Evolutionary conservation across 2,888 invertebrate species (phyloP).

Genomic region (Tryphoninae sp.): DNA sequence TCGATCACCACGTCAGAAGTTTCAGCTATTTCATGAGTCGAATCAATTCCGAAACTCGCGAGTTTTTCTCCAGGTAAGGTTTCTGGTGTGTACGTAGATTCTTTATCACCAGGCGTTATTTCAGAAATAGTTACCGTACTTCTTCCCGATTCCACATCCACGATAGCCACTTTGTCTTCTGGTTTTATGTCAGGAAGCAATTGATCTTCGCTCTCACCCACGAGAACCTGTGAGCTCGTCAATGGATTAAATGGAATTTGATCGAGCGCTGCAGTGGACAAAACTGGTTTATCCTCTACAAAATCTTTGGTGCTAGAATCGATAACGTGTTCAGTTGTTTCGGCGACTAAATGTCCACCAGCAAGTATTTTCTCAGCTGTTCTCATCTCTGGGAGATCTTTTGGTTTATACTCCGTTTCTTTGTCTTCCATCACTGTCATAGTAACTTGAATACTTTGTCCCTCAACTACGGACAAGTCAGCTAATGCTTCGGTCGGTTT

Average conservation of each 20-base stretch:
- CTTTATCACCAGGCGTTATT: constrained; percentile 82
- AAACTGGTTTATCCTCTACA: constrained; percentile 72
- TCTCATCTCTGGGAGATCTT: constrained; percentile 77
- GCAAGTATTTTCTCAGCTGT: constrained; percentile 71
- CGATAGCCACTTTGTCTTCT: constrained; percentile 80
- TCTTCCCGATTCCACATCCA: constrained; percentile 83
- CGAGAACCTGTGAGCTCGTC: constrained; percentile 82
- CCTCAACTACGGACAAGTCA: constrained; percentile 74
- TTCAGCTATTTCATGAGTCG: constrained; percentile 80
- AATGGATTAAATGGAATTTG: constrained; percentile 81
- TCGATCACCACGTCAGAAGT: constrained; percentile 79
- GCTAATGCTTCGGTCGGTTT: constrained; percentile 73
- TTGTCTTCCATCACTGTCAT: constrained; percentile 81
- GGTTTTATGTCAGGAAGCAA: constrained; percentile 75
- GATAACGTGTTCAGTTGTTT: constrained; percentile 78
- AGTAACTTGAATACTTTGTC: constrained; percentile 75
- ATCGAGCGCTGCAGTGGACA: constrained; percentile 74
- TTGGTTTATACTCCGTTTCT: constrained; percentile 81
- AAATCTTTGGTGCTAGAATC: constrained; percentile 77
- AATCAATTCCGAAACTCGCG: constrained; percentile 70
- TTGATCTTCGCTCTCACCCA: constrained; percentile 83
- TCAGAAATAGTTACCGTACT: constrained; percentile 81
- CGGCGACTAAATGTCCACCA: constrained; percentile 74
- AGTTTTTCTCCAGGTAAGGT: constrained; percentile 68
- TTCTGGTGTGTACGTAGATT: constrained; percentile 75